Evolutionary conservation across 2,888 invertebrate genomes (phyloP), one percentile per base, ranked within the genome.

Genomic region (Drosophila lutescens): DNA sequence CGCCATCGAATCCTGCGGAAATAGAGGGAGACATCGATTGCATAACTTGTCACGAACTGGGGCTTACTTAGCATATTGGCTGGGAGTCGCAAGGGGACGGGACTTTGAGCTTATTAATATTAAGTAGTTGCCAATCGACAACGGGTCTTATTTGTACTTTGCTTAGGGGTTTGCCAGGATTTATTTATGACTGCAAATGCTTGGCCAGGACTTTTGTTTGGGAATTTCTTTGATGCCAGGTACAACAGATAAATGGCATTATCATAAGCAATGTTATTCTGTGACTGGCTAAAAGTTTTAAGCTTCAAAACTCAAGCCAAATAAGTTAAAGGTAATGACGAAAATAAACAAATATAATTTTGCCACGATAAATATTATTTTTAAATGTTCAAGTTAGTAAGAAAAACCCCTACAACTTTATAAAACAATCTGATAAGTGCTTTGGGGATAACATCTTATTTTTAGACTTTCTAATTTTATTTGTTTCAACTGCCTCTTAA

Each of bases 1-100:
- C 96, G 17, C 96, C 96, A 91, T 96, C 96, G 90, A 96, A 96
- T 59, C 95, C 93, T 93, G 76, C 6, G 75, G 73, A 34, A 26
- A 13, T 8, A 23, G 7, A 43, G 44, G 26, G 13, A 40, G 9
- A 66, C 56, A 9, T 26, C 41, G 67, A 58, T 41, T 53, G 47
- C 32, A 69, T 67, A 67, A 67, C 68, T 69, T 67, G 68, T 36
- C 58, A 57, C 67, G 57, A 69, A 58, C 46, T 53, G 44, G 13
- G 67, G 58, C 47, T 67, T 67, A 58, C 58, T 69, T 67, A 58
- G 67, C 69, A 69, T 69, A 69, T 69, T 58, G 51, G 36, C 36
- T 4, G 46, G 10, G 44, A 56, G 40, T 68, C 32, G 12, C 4
- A 26, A 12, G 36, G 13, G 23, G 63, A n/a, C 10, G 36, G 36